These are phyloP conservation scores for Anolis sagrei DNA, from an alignment of 2,113 vertebrate genomes.

Conservation along the genomic window DNA sequence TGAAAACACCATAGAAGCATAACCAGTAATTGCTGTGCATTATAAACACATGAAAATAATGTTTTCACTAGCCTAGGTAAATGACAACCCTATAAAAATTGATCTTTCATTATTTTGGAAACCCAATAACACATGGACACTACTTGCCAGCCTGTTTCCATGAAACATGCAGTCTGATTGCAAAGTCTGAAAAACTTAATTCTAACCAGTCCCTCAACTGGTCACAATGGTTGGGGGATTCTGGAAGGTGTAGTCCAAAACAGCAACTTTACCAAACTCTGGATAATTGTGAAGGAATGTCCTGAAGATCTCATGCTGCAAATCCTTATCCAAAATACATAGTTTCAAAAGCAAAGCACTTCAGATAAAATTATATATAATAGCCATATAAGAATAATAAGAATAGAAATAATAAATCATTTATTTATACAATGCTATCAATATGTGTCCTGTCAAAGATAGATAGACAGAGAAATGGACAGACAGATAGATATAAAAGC, in stretches of 20 bases:
- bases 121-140: neutral
- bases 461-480: too few relatives aligned
- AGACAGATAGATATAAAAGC: too few relatives aligned
- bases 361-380: too few relatives aligned
- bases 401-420: too few relatives aligned
- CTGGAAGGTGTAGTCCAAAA: too few relatives aligned
- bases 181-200: too few relatives aligned
- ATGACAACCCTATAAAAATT: neutral
- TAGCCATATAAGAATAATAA: too few relatives aligned
- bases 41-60: neutral
- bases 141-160: neutral
- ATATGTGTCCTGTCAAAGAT: too few relatives aligned
- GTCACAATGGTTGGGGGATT: too few relatives aligned
- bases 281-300: neutral
- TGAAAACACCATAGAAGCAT: neutral
- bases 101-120: neutral
- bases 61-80: neutral
- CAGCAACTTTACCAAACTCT: too few relatives aligned
- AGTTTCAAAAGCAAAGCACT: neutral
- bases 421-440: too few relatives aligned
- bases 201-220: too few relatives aligned
- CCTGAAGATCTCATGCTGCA: neutral
- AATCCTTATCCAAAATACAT: neutral
- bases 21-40: neutral
- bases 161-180: neutral